A percentile compares a stretch with the other conserved stretches of the same genome.
These are phyloP conservation scores for Abrostola triplasia DNA, from an alignment of 2,888 invertebrate genomes.

Conservation along the genomic window DNA sequence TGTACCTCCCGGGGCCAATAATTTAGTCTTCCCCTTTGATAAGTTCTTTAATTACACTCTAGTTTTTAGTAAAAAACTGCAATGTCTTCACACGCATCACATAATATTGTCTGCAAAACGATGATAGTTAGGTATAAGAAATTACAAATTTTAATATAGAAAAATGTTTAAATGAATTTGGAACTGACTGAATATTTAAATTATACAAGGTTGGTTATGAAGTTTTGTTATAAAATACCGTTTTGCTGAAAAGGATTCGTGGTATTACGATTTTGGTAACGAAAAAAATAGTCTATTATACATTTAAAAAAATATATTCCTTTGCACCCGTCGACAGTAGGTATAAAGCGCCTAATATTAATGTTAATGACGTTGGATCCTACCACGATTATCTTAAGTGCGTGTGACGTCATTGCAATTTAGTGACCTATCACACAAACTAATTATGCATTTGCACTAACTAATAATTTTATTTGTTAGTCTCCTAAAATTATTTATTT, in stretches of 20 bases:
- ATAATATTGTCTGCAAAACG: conserved; percentile 5
- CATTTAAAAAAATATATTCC: no score
- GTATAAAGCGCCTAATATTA: conserved; percentile 3
- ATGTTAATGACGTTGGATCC: background rate
- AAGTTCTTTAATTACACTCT: conserved; percentile 23
- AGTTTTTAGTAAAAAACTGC: conserved; percentile 10
- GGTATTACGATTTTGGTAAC: conserved; percentile 11
- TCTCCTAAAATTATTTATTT: conserved; percentile 19
- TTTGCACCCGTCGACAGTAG: no score
- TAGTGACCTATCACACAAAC: conserved; percentile 6
- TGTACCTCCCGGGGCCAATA: conserved; percentile 74
- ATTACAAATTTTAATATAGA: conserved; percentile 22
- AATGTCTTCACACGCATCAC: conserved; percentile 28
- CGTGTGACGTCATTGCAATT: conserved; percentile 36
- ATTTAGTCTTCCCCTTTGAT: conserved; percentile 73
- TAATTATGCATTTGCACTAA: conserved; percentile 27
- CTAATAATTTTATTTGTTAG: conserved; percentile 11
- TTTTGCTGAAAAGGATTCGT: no score
- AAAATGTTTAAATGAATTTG: conserved; percentile 10
- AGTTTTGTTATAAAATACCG: background rate
- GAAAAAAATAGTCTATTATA: conserved; percentile 12
- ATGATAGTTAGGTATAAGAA: conserved; percentile 22
- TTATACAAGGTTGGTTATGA: conserved; percentile 11
- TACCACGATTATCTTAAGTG: conserved; percentile 7
- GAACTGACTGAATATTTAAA: conserved; percentile 20